phyloP scores from a whole-genome alignment of 2,797 vertebrate genomes.

The Gymnothorax reevesii region DNA sequence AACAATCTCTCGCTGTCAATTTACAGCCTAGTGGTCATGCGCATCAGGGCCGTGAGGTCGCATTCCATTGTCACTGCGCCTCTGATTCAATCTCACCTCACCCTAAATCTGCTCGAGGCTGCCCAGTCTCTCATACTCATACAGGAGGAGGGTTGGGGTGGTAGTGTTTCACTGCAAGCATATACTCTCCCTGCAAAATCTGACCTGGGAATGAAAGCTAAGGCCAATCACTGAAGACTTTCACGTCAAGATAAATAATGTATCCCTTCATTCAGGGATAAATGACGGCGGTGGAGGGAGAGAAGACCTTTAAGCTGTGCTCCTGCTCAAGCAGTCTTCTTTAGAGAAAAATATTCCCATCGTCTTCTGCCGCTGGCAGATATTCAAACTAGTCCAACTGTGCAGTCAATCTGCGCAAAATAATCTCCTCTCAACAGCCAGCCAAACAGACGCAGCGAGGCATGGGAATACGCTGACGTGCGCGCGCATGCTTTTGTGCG shows the following conservation, averaged over 20 bases:
- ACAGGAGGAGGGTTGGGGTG: not conserved
- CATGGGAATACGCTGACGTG: not conserved
- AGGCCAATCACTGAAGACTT: not conserved
- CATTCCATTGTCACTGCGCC: conserved; percentile 7
- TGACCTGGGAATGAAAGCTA: not conserved
- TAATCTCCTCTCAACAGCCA: not conserved
- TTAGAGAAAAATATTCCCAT: not conserved
- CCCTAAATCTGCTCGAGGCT: not conserved
- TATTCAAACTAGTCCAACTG: not conserved
- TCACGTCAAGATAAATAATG: not conserved
- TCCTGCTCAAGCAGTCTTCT: not conserved
- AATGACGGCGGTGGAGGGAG: not conserved
- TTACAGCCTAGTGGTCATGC: conserved; percentile 8
- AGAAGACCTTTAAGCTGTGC: not conserved
- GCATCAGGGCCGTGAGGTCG: not conserved
- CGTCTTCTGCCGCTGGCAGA: not conserved
- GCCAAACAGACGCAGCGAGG: not conserved
- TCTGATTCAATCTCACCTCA: not conserved
- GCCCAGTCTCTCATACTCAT: not conserved
- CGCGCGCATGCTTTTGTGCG: not conserved
- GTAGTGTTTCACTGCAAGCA: not conserved
- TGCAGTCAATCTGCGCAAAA: not conserved
- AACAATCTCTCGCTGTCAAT: not conserved
- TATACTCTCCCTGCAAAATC: not conserved
- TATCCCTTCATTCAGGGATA: not conserved